These are phyloP conservation scores for Polyommatus iphigenia DNA, from an alignment of 2,888 invertebrate genomes.

Conservation along the genomic window DNA sequence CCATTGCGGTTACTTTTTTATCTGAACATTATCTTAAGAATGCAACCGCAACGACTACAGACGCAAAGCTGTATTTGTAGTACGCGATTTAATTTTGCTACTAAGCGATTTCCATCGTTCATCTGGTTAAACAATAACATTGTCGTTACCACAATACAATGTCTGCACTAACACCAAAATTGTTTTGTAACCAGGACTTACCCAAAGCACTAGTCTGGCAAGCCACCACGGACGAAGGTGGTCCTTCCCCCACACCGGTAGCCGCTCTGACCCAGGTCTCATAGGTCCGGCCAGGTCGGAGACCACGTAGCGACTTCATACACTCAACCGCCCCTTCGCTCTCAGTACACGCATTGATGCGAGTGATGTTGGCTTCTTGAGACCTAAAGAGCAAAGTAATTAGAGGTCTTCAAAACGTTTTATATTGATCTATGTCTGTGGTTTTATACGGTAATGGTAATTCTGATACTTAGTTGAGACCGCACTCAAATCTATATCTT, in stretches of 20 bases:
- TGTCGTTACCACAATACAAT: too few species aligned
- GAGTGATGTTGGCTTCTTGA: constrained; percentile 67
- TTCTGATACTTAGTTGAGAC: too few species aligned
- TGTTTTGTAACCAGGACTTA: constrained; percentile 43
- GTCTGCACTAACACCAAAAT: neutral
- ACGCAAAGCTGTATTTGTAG: too few species aligned
- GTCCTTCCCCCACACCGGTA: constrained; percentile 86
- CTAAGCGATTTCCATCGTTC: too few species aligned
- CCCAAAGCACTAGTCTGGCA: constrained; percentile 73
- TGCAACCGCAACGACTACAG: too few species aligned
- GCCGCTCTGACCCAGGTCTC: constrained; percentile 93
- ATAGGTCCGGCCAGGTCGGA: constrained; percentile 87
- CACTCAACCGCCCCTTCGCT: constrained; percentile 65
- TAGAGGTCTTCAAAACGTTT: neutral
- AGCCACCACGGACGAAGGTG: constrained; percentile 66
- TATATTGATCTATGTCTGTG: too few species aligned
- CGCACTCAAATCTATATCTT: too few species aligned
- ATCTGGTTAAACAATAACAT: too few species aligned
- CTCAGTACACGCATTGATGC: constrained; percentile 66
- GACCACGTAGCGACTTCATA: constrained; percentile 82
- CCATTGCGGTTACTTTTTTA: too few species aligned
- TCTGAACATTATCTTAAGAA: too few species aligned
- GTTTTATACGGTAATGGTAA: too few species aligned
- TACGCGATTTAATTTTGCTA: too few species aligned
- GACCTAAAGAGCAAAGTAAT: constrained; percentile 55